These are phyloP conservation scores for Amblyopsis hoosieri DNA, from an alignment of 2,797 vertebrate genomes.

Conservation along the genomic window DNA sequence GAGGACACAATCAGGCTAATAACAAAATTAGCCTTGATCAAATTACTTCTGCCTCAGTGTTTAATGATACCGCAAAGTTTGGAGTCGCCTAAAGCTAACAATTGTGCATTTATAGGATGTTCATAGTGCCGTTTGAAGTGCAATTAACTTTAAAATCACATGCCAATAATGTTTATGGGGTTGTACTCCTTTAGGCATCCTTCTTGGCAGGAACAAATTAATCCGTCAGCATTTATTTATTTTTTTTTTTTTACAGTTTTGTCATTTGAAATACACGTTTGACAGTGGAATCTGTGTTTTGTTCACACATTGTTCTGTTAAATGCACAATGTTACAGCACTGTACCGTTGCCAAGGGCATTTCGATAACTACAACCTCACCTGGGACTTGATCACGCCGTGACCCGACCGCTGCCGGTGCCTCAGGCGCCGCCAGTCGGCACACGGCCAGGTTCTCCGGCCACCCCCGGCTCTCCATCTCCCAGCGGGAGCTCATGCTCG, in stretches of 20 bases:
- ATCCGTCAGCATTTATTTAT: slow-evolving; percentile 47
- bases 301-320: too few species aligned
- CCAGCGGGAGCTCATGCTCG: slow-evolving; percentile 62
- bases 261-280: slow-evolving; percentile 20
- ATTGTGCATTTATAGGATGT: slow-evolving; percentile 56
- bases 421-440: slow-evolving; percentile 27
- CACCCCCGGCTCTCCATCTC: slow-evolving; percentile 51
- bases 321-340: not conserved
- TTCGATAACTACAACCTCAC: slow-evolving; percentile 32
- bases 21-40: slow-evolving; percentile 68
- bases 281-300: too few species aligned
- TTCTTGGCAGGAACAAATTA: slow-evolving; percentile 40
- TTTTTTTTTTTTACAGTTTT: slow-evolving; percentile 10
- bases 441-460: slow-evolving; percentile 52
- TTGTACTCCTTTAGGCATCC: slow-evolving; percentile 42
- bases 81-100: slow-evolving; percentile 55
- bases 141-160: slow-evolving; percentile 60
- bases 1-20: slow-evolving; percentile 69
- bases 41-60: slow-evolving; percentile 69
- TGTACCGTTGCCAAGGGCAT: slow-evolving; percentile 35
- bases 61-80: slow-evolving; percentile 66
- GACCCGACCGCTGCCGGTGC: slow-evolving; percentile 31
- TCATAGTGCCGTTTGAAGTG: slow-evolving; percentile 42
- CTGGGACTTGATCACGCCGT: slow-evolving; percentile 45
- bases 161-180: slow-evolving; percentile 38